Evolutionary conservation across 1,140 invertebrate species (phyloP), one percentile per base, ranked within the genome.

Genomic region (Wiebesia pumilae): DNA sequence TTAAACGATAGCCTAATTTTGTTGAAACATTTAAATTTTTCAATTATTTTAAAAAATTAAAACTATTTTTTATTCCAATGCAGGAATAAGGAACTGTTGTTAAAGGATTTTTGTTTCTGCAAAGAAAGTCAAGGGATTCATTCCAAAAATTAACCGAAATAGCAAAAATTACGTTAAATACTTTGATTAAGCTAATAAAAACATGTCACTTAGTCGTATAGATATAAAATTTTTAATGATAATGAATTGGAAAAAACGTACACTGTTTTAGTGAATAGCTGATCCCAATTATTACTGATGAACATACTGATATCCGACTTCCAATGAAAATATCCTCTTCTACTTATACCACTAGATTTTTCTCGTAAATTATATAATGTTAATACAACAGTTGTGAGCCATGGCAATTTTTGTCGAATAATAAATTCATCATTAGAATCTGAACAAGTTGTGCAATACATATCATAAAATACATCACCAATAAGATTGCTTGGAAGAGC

Each of bases 391-490:
- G 95, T 94, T 91, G 95, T 94, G 2, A 96, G 93, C 96, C 96
- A 97, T 30, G 95, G 94, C 90, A 97, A 94, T 92, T 95, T 96
- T 33, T 95, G 94, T 58, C 96, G 93, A 35, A 90, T 89, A 85
- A 96, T 94, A 51, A 93, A 89, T 92, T 97, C 96, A 65, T 94
- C 92, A 0, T 93, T 93, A 58, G 90, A 90, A 0, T 91, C 88
- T 69, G 94, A 95, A 90, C 97, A 97, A 71, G 95, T 94, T 51
- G 92, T 89, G 90, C 97, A 98, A 65, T 93, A 95, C 67, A 97
- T 96, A 62, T 95, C 94, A 86, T 97, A 98, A 91, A 97, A 97
- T 19, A 97, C 95, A 94, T 97, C 97, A 38, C 96, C 96, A 3
- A 95, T 90, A 30, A 97, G 93, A 82, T 96, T 94, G 0, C 95